These are phyloP conservation scores for Apis mellifera DNA, from an alignment of 1,140 invertebrate genomes.

Conservation along the genomic window Amel_HAv3.1 CM009938.2:4457501-4458000, in stretches of 20 bases:
- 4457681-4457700: conserved; percentile 20
- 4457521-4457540: conserved; percentile 9
- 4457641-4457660: not conserved
- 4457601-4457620: conserved; percentile 22
- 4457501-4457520: not conserved
- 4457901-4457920: not conserved
- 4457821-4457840: not conserved
- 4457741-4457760: not conserved
- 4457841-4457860: not conserved
- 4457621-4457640: conserved; percentile 5
- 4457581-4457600: conserved; percentile 61
- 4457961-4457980: too few relatives aligned
- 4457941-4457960: too few relatives aligned
- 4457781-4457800: not conserved
- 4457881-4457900: not conserved
- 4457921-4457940: too few relatives aligned
- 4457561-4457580: conserved; percentile 47
- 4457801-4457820: not conserved
- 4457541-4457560: conserved; percentile 46
- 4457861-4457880: not conserved
- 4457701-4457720: conserved; percentile 57
- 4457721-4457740: conserved; percentile 2
- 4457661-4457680: conserved; percentile 23
- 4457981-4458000: too few relatives aligned
- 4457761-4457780: not conserved